Percentiles rank a stretch among this genome's conserved stretches.
These are phyloP conservation scores for Hassar affinis DNA, from an alignment of 2,113 vertebrate genomes.

Conservation along the genomic window DNA sequence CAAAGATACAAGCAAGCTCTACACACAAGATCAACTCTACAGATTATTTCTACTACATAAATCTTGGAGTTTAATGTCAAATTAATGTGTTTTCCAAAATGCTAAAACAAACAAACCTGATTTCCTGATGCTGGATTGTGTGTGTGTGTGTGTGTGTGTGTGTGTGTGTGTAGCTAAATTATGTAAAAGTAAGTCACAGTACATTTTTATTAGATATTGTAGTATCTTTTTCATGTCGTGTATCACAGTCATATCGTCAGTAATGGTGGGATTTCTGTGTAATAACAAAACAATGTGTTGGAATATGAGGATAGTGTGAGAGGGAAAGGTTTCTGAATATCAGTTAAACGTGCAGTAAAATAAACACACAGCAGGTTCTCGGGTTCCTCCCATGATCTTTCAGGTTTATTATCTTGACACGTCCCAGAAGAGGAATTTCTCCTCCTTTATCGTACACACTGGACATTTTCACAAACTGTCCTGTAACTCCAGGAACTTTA, in stretches of 20 bases:
- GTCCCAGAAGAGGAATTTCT: not conserved
- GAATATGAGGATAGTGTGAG: not conserved
- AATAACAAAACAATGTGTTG: not conserved
- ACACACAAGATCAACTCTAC: not conserved
- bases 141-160: not conserved
- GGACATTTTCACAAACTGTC: not conserved
- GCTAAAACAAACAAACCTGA: not conserved
- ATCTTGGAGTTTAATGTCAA: not conserved
- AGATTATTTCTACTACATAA: not conserved
- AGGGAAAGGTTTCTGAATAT: not conserved
- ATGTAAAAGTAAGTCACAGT: no score
- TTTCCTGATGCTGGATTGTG: not conserved
- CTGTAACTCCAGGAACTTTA: not conserved
- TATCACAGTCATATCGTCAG: no score
- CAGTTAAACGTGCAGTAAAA: not conserved
- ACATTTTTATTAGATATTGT: no score
- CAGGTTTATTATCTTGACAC: not conserved
- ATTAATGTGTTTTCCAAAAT: not conserved
- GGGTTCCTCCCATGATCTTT: not conserved
- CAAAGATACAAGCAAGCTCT: no score
- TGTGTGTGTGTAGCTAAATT: not conserved
- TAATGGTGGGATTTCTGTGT: no score
- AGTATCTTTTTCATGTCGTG: no score
- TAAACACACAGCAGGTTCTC: not conserved
- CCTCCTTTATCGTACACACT: not conserved